A percentile compares a stretch with the other conserved stretches of the same genome.
phyloP scores from a whole-genome alignment of 2,113 vertebrate species.

The Cebus imitator region DNA sequence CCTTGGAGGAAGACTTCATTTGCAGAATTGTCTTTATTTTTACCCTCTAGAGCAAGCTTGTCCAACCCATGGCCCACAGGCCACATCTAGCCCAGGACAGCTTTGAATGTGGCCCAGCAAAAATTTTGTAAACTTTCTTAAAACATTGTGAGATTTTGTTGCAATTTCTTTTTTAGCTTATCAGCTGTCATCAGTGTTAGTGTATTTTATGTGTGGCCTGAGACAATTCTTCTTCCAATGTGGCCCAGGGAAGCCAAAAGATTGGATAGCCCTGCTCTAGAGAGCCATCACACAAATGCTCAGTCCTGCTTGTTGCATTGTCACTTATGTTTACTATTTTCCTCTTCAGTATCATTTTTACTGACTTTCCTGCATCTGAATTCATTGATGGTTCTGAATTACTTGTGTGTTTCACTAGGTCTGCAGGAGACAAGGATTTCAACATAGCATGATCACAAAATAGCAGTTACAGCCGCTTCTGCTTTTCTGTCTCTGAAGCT shows the following conservation, averaged over 20 bases:
- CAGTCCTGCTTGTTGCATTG: slow-evolving; percentile 80
- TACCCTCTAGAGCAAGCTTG: background rate
- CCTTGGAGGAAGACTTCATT: slow-evolving; percentile 62
- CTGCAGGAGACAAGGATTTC: slow-evolving; percentile 83
- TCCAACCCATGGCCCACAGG: too few species aligned
- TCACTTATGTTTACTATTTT: slow-evolving; percentile 60
- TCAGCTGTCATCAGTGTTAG: too few species aligned
- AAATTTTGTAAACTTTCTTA: too few species aligned
- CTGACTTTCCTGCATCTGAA: slow-evolving; percentile 75
- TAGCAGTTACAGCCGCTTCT: slow-evolving; percentile 97
- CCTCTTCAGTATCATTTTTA: slow-evolving; percentile 83
- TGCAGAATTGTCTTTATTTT: slow-evolving; percentile 58
- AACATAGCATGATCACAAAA: slow-evolving; percentile 95
- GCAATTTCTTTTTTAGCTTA: too few species aligned
- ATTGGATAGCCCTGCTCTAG: background rate
- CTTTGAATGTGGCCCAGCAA: too few species aligned
- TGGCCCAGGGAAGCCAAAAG: too few species aligned
- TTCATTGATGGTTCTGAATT: slow-evolving; percentile 77
- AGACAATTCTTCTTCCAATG: too few species aligned
- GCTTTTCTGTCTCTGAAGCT: slow-evolving; percentile 94
- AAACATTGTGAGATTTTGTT: too few species aligned
- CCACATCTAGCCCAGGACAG: too few species aligned
- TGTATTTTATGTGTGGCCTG: too few species aligned
- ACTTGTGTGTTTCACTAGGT: slow-evolving; percentile 81
- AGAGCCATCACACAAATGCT: slow-evolving; percentile 83